Percentiles rank a stretch among this genome's conserved stretches.
These are phyloP conservation scores for Pristionchus fissidentatus DNA, from an alignment of 2,888 invertebrate species.

Conservation along the genomic window DNA sequence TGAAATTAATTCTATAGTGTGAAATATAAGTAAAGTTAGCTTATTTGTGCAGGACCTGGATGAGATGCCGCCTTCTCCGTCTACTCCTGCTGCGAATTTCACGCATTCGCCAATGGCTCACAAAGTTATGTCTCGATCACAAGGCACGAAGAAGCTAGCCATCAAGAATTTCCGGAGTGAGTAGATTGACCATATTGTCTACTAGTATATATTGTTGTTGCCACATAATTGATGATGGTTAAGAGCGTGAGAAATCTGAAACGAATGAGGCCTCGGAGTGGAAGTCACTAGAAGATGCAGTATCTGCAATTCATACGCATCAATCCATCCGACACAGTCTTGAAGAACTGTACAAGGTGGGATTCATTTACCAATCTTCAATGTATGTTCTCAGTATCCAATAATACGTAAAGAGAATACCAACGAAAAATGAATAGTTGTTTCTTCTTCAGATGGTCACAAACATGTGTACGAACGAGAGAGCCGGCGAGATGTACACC, in stretches of 20 bases:
- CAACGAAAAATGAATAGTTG: not conserved
- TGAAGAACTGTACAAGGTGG: conserved; percentile 41
- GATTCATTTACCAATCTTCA: not conserved
- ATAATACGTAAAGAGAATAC: too few relatives aligned
- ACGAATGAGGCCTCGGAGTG: not conserved
- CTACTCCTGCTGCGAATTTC: conserved; percentile 19
- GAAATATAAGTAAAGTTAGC: too few relatives aligned
- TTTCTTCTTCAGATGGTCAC: conserved; percentile 44
- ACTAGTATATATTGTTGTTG: not conserved
- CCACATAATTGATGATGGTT: too few relatives aligned
- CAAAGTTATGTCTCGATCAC: not conserved
- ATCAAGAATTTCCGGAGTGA: conserved; percentile 46
- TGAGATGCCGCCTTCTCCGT: conserved; percentile 40
- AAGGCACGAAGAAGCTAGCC: conserved; percentile 32
- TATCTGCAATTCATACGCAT: conserved; percentile 36
- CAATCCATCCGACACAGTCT: conserved; percentile 37
- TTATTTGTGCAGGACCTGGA: conserved; percentile 11
- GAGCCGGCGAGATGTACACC: conserved; percentile 37
- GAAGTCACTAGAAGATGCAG: conserved; percentile 37
- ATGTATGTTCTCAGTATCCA: too few relatives aligned
- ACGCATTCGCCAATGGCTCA: not conserved
- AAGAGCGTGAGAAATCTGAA: not conserved
- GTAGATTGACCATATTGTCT: not conserved
- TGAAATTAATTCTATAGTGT: not conserved
- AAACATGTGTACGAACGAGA: conserved; percentile 30